Conservation (phyloP, 2,113 vertebrate genomes). For the Nothocercus nigrocapillus region DNA sequence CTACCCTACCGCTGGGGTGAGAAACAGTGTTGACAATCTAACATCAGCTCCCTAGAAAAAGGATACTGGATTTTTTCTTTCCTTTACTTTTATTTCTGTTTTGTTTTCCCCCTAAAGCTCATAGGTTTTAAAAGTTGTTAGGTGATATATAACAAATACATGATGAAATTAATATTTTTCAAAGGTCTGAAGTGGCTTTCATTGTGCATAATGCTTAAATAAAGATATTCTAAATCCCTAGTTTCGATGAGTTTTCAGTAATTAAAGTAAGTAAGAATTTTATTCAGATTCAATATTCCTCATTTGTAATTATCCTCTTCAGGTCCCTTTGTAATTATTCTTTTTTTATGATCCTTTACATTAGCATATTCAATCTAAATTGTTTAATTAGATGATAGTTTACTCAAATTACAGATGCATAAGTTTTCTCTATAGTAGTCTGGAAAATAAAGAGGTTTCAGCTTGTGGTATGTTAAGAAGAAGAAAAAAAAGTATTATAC, state of each 20-base stretch:
- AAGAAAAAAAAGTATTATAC: neutral
- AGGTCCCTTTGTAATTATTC: slow-evolving; percentile 74
- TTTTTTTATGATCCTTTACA: slow-evolving; percentile 55
- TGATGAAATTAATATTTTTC: slow-evolving; percentile 42
- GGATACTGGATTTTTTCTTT: neutral
- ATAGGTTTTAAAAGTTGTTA: neutral
- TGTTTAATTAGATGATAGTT: slow-evolving; percentile 74
- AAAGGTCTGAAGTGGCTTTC: slow-evolving; percentile 13
- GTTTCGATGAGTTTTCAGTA: slow-evolving; percentile 67
- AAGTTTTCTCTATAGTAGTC: slow-evolving; percentile 52
- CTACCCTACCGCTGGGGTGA: neutral
- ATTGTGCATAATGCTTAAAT: slow-evolving; percentile 44
- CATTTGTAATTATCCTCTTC: slow-evolving; percentile 75
- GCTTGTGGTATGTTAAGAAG: slow-evolving; percentile 20
- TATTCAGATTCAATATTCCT: slow-evolving; percentile 60
- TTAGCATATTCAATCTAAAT: slow-evolving; percentile 78
- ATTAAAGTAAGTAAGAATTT: slow-evolving; percentile 73
- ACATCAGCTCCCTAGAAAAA: neutral
- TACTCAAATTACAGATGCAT: slow-evolving; percentile 74
- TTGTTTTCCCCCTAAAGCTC: accelerated
- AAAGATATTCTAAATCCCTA: slow-evolving; percentile 58
- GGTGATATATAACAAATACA: neutral
- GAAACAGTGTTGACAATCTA: neutral
- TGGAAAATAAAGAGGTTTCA: slow-evolving; percentile 56
- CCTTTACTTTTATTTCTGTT: too few species aligned